These are phyloP conservation scores for Darevskia nairensis DNA, from an alignment of 2,797 vertebrate species.

Conservation along the genomic window DNA sequence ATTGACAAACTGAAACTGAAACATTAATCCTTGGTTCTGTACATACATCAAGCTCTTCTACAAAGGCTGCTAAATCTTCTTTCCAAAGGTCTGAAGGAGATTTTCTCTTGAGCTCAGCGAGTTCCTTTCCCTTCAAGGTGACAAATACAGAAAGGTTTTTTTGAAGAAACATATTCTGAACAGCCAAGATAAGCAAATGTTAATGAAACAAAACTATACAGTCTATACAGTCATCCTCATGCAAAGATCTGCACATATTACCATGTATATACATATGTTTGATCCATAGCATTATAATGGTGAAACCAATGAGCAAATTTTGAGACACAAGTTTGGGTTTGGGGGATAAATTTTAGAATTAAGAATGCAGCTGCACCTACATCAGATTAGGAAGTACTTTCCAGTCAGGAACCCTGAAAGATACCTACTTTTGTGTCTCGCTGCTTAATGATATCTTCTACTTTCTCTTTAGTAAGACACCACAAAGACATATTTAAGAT, in stretches of 20 bases:
- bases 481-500: constrained; percentile 98
- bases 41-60: constrained; percentile 93
- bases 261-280: not conserved
- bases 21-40: not conserved
- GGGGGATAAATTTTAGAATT: not conserved
- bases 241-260: not conserved
- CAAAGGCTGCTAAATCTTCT: constrained; percentile 93
- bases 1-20: not conserved
- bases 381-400: constrained; percentile 46
- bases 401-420: constrained; percentile 12
- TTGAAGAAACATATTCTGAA: not conserved
- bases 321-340: not conserved
- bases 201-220: not conserved
- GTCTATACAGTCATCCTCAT: not conserved
- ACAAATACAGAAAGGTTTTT: constrained; percentile 11
- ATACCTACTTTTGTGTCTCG: constrained; percentile 92
- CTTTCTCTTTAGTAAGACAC: constrained; percentile 97
- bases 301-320: not conserved
- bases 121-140: constrained; percentile 86
- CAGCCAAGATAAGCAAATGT: not conserved
- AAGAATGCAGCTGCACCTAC: constrained; percentile 40
- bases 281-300: not conserved
- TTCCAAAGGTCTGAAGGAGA: constrained; percentile 93
- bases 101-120: constrained; percentile 91
- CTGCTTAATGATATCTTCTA: constrained; percentile 95